Percentiles rank a stretch among this genome's conserved stretches.
Evolutionary conservation across 2,797 vertebrate genomes (phyloP).

Genomic region (Cygnus olor): DNA sequence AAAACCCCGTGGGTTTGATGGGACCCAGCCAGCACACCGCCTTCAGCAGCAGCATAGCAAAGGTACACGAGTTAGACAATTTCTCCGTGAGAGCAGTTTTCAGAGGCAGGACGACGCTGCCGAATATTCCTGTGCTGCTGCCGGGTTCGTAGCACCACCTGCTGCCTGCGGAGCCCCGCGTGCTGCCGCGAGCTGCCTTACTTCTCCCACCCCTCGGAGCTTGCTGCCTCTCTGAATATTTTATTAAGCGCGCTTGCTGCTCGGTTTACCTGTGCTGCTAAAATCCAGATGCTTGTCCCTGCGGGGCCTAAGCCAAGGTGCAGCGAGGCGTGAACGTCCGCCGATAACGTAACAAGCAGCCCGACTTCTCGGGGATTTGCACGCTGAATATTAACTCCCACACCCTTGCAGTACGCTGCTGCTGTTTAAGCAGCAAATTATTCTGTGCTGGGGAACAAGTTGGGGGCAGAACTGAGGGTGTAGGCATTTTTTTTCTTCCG

Average conservation of each 20-base stretch:
- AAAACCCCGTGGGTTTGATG: not conserved
- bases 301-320: not conserved
- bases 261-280: not conserved
- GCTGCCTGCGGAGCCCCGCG: not conserved
- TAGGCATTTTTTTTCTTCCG: not conserved
- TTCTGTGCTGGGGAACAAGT: not conserved
- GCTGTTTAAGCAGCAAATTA: not conserved
- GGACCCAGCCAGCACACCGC: rapidly evolving
- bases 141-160: slow-evolving; percentile 10
- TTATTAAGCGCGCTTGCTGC: not conserved
- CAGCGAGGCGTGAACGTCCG: not conserved
- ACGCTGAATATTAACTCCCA: not conserved
- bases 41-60: rapidly evolving
- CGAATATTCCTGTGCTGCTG: not conserved
- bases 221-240: rapidly evolving
- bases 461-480: not conserved
- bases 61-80: not conserved
- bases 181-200: not conserved
- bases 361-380: not conserved
- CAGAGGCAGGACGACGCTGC: not conserved
- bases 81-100: not conserved
- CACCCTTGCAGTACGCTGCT: rapidly evolving
- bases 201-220: not conserved
- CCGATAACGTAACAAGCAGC: not conserved
- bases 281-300: slow-evolving; percentile 25